phyloP scores from a whole-genome alignment of 2,797 vertebrate genomes.

The Acanthopagrus latus region DNA sequence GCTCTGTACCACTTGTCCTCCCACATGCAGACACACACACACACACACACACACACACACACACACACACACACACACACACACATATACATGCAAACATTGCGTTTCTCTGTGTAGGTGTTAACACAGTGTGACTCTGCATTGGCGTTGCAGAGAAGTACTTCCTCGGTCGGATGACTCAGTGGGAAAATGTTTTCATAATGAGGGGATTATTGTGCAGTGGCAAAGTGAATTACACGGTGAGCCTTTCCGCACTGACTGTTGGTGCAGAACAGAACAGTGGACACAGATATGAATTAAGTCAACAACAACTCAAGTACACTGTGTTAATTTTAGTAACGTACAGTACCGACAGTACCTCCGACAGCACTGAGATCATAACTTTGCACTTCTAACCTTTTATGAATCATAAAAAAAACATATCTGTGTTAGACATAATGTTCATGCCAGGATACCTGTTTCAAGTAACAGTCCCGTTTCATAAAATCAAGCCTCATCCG shows the following conservation, averaged over 20 bases:
- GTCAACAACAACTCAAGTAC: constrained; percentile 35
- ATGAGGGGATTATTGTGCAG: constrained; percentile 73
- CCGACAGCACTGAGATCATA: background rate
- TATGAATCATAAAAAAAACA: background rate
- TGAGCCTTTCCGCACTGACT: constrained; percentile 46
- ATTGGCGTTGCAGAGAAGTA: constrained; percentile 41
- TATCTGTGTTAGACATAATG: background rate
- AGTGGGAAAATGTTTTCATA: constrained; percentile 71
- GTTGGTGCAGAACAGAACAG: constrained; percentile 52
- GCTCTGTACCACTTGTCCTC: background rate
- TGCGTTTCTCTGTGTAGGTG: constrained; percentile 43
- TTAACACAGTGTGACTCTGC: constrained; percentile 38
- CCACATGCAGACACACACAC: background rate
- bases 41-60: background rate
- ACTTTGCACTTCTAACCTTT: background rate
- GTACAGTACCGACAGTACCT: constrained; percentile 11
- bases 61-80: background rate
- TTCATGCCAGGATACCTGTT: background rate
- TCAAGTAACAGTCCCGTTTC: too few relatives aligned
- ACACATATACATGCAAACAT: constrained; percentile 9
- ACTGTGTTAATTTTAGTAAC: constrained; percentile 11
- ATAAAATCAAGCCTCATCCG: too few relatives aligned
- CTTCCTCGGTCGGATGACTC: constrained; percentile 62
- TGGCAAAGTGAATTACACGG: constrained; percentile 73
- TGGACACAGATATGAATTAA: constrained; percentile 50